These are phyloP conservation scores for Cossypha polioptera DNA, from an alignment of 2,797 vertebrate genomes.

Conservation along the genomic window DNA sequence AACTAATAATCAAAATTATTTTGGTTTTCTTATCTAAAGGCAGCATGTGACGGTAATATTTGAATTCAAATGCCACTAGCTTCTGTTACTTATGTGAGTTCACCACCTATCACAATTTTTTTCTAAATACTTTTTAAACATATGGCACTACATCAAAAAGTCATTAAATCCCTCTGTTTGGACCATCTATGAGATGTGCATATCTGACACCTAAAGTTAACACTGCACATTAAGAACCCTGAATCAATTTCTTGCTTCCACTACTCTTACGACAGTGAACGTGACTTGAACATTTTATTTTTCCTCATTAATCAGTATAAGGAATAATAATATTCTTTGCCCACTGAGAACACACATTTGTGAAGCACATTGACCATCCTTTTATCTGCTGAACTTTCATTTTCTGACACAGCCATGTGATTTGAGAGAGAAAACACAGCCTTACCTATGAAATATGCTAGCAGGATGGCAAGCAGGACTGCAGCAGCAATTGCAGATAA, in stretches of 20 bases:
- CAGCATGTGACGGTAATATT: neutral
- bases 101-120: neutral
- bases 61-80: neutral
- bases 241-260: neutral
- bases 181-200: neutral
- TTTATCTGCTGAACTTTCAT: neutral
- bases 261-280: neutral
- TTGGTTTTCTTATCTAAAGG: neutral
- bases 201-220: neutral
- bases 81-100: neutral
- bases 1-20: neutral
- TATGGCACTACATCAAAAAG: neutral
- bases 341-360: neutral
- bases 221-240: neutral
- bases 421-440: neutral
- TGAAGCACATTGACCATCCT: neutral
- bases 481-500: slow-evolving; percentile 93
- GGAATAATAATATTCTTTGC: neutral
- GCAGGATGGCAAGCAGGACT: slow-evolving; percentile 89
- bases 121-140: neutral
- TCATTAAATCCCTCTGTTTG: neutral
- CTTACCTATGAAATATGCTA: slow-evolving; percentile 97
- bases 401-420: neutral
- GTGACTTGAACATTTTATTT: neutral
- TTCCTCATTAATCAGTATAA: neutral